Evolutionary conservation across 2,888 invertebrate genomes (phyloP).

Genomic region (Druceiella hillmani): DNA sequence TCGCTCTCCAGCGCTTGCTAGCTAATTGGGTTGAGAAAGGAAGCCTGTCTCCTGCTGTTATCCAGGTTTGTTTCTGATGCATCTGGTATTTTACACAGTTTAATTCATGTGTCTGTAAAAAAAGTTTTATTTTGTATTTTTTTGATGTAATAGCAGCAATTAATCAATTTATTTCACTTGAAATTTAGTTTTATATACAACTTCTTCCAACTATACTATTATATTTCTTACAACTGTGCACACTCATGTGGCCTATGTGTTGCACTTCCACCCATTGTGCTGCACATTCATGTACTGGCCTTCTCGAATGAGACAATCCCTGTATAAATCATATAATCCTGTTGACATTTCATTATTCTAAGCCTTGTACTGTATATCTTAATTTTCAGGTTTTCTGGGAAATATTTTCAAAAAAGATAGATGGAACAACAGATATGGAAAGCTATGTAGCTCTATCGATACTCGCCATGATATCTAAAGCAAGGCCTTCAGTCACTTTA

Average conservation of each 20-base stretch:
- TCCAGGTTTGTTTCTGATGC: constrained; percentile 35
- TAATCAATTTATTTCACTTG: not conserved
- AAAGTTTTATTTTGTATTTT: too few species aligned
- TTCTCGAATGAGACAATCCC: too few species aligned
- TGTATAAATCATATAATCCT: too few species aligned
- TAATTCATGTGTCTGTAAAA: too few species aligned
- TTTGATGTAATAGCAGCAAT: too few species aligned
- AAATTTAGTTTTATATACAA: not conserved
- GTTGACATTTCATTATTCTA: too few species aligned
- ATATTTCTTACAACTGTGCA: too few species aligned
- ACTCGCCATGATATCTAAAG: constrained; percentile 65
- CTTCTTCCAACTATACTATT: not conserved
- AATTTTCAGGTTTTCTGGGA: constrained; percentile 73
- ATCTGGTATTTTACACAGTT: not conserved
- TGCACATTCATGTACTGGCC: too few species aligned
- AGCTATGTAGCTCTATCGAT: constrained; percentile 70
- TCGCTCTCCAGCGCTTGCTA: constrained; percentile 41
- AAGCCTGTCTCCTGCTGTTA: constrained; percentile 39
- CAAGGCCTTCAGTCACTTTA: constrained; percentile 54
- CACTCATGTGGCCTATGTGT: too few species aligned
- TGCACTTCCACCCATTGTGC: too few species aligned
- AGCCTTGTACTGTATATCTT: not conserved
- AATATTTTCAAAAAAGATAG: constrained; percentile 68
- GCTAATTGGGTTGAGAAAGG: constrained; percentile 42
- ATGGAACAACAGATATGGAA: constrained; percentile 63